Percentiles rank a stretch among this genome's conserved stretches.
Evolutionary conservation across 2,797 vertebrate genomes (phyloP).

Genomic region (Hapalemur alaotrensis): DNA sequence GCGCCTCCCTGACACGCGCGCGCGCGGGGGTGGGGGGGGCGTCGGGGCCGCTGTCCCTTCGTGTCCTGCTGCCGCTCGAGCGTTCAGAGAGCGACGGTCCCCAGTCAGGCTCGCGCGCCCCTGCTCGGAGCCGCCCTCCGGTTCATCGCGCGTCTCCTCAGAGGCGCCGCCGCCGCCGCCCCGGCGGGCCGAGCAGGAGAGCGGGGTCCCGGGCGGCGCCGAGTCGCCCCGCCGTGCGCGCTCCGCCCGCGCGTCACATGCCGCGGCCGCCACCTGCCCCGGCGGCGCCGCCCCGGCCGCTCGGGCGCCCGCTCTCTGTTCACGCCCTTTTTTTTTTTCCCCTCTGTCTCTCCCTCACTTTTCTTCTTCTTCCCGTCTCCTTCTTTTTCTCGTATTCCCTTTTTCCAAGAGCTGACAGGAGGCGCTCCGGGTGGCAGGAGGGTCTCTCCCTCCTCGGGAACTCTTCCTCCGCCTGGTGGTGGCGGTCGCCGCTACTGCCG

Average conservation of each 20-base stretch:
- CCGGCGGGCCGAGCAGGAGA: neutral
- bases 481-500: constrained; percentile 58
- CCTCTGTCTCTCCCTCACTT: neutral
- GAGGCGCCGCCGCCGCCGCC: neutral
- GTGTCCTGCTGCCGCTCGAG: neutral
- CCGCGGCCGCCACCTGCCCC: constrained; percentile 74
- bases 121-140: neutral
- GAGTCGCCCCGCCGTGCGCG: neutral
- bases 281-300: neutral
- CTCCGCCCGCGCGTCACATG: constrained; percentile 65
- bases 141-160: neutral
- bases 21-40: neutral
- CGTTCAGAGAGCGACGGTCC: neutral
- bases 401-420: neutral
- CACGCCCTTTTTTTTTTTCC: neutral
- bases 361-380: neutral
- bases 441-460: constrained; percentile 6
- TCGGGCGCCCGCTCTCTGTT: neutral
- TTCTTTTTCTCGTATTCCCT: neutral
- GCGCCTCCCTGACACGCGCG: neutral
- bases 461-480: constrained; percentile 63
- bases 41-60: neutral
- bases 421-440: constrained; percentile 22
- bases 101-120: neutral
- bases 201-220: neutral